Evolutionary conservation across 2,113 vertebrate genomes (phyloP).

Genomic region (Neolamprologus modestus): DNA sequence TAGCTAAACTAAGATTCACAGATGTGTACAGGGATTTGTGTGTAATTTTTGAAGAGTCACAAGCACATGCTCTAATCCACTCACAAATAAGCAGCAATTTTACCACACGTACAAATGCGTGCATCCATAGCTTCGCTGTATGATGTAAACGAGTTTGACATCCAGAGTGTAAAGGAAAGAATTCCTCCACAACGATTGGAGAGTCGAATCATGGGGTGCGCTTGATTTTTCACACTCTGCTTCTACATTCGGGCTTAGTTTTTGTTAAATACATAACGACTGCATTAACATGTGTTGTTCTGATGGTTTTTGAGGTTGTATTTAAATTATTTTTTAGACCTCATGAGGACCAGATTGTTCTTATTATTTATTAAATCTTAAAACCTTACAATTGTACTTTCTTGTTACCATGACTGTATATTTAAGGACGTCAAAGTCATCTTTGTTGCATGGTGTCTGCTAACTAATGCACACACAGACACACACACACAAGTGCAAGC

Average conservation of each 20-base stretch:
- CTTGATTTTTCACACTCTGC: not conserved
- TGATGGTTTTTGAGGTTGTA: not conserved
- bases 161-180: not conserved
- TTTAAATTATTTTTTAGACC: not conserved
- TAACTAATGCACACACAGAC: not conserved
- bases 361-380: not conserved
- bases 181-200: not conserved
- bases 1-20: not conserved
- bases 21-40: not conserved
- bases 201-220: not conserved
- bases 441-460: not conserved
- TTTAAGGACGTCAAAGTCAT: not conserved
- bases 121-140: not conserved
- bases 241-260: not conserved
- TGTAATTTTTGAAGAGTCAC: not conserved
- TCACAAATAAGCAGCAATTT: not conserved
- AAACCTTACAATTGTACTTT: not conserved
- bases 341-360: not conserved
- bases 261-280: not conserved
- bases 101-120: not conserved
- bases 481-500: not conserved
- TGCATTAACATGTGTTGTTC: not conserved
- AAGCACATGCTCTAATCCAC: not conserved
- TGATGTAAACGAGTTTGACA: not conserved
- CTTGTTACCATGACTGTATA: not conserved